phyloP scores from a whole-genome alignment of 2,888 invertebrate species.

The Aelia acuminata region DNA sequence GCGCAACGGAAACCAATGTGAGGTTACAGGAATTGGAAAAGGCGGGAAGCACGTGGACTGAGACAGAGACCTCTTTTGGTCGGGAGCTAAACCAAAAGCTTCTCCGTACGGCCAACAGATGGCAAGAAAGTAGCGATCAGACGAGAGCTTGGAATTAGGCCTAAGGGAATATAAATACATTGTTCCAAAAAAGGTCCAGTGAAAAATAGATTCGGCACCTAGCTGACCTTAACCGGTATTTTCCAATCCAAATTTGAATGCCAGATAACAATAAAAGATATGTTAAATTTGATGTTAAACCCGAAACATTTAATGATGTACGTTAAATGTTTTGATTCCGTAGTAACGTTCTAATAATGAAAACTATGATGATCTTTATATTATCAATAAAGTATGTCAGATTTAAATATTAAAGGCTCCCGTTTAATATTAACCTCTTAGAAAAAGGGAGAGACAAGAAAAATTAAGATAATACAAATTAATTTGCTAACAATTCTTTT shows the following conservation, averaged over 20 bases:
- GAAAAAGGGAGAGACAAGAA: no score
- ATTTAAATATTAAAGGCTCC: no score
- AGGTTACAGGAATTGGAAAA: background rate
- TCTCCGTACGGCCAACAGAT: background rate
- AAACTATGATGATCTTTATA: no score
- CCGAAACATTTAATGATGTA: no score
- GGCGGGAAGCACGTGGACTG: background rate
- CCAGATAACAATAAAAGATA: background rate
- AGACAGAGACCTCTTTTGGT: background rate
- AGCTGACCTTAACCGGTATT: constrained; percentile 36
- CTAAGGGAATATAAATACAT: constrained; percentile 41
- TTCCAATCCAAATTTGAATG: constrained; percentile 10
- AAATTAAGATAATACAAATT: no score
- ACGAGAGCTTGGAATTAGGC: background rate
- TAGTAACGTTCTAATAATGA: no score
- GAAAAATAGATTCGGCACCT: constrained; percentile 37
- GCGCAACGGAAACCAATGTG: background rate
- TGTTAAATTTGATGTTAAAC: background rate
- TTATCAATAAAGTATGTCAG: no score
- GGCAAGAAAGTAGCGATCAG: background rate
- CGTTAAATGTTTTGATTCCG: no score
- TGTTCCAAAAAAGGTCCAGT: constrained; percentile 37
- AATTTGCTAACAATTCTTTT: no score
- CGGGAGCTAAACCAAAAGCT: background rate
- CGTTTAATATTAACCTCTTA: no score